These are phyloP conservation scores for Cephus sareptanus DNA, from an alignment of 2,888 invertebrate genomes.

Conservation along the genomic window DNA sequence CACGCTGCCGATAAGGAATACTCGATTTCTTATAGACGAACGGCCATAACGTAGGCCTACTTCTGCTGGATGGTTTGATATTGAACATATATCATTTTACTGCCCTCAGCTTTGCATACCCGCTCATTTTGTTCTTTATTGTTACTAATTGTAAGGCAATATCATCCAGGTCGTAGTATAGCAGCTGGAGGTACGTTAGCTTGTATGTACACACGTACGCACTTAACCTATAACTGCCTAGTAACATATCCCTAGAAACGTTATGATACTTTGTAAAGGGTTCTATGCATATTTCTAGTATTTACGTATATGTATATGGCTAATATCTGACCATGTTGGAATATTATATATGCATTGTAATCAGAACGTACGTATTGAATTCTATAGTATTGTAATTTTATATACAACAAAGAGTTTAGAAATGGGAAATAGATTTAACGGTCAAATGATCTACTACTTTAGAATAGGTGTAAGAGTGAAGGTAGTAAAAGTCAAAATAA, in stretches of 20 bases:
- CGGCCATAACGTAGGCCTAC: neutral
- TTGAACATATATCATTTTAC: neutral
- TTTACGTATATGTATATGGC: too few relatives aligned
- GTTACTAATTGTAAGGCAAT: conserved; percentile 51
- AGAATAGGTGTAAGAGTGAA: neutral
- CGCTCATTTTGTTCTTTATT: conserved; percentile 31
- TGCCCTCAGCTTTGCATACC: neutral
- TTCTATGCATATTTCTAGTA: neutral
- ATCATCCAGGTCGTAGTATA: neutral
- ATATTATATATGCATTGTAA: neutral
- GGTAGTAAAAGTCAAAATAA: neutral
- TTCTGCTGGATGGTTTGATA: neutral
- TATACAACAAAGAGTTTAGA: neutral
- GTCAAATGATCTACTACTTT: neutral
- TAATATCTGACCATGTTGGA: neutral
- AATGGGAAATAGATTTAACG: neutral
- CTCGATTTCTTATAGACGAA: neutral
- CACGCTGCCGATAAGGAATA: neutral
- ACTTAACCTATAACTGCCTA: neutral
- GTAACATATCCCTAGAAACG: neutral
- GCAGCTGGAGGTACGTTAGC: neutral
- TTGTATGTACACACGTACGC: neutral
- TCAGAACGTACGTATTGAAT: neutral
- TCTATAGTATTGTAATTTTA: neutral
- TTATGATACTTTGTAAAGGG: neutral